Evolutionary conservation across 2,797 vertebrate species (phyloP), one percentile per base, ranked within the genome.

Genomic region (Anguilla megastoma): DNA sequence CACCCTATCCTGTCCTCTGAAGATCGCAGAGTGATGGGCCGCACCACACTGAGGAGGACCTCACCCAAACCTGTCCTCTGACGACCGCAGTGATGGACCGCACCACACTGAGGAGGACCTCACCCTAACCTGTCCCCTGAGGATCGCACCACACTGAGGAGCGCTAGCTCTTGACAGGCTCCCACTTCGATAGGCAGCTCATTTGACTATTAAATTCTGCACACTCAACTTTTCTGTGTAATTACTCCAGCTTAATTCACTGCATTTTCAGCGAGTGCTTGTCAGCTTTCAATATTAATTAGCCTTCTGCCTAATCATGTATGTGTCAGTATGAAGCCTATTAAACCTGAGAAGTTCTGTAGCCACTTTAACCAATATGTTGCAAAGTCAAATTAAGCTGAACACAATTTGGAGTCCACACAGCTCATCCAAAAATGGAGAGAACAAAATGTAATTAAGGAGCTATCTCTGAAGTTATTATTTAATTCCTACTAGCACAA

Each of bases 271-370:
- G 91, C 90, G 91, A 93, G 92, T 91, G 91, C 94, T 92, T 92
- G 94, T 95, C 95, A 93, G 94, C 93, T 92, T 93, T 95, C 94
- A 93, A 94, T 94, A 95, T 96, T 96, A 96, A 96, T 95, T 95
- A 95, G 87, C 92, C 90, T 93, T 94, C 92, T 92, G 91, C 94
- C 93, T 94, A 95, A 94, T 94, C 92, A 93, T 90, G 91, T 92
- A 92, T 27, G 71, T 86, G 87, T 27, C 85, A 33, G 66, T 71
- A 76, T 74, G 56, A 69, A 88, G 66, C 66, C 1, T 7, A 10
- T 45, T 88, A 83, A 79, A 86, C 16, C 85, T 60, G 74, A 84
- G 86, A 87, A 41, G 45, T 50, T n/a, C 56, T 48, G 48, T n/a
- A 41, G 84, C 84, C 87, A 74, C 83, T 54, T 79, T 33, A 69